Evolutionary conservation across 2,888 invertebrate species (phyloP).

Genomic region (Cepaea hortensis): DNA sequence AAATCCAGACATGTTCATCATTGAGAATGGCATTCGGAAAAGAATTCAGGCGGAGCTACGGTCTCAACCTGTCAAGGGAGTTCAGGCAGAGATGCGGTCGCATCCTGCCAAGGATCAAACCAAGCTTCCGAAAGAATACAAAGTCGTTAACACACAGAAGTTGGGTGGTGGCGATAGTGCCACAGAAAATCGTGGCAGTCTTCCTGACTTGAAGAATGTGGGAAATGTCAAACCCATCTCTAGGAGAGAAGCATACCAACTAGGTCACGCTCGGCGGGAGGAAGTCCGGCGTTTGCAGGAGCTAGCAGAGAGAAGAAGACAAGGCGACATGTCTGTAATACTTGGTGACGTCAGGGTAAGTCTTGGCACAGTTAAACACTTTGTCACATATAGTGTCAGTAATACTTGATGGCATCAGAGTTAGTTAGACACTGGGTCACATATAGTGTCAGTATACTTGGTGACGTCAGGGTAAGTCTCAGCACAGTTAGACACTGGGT

Average conservation of each 20-base stretch:
- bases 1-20: constrained; percentile 72
- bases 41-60: constrained; percentile 69
- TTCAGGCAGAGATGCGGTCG: constrained; percentile 65
- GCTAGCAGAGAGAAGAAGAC: constrained; percentile 71
- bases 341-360: constrained; percentile 75
- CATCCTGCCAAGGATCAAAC: constrained; percentile 50
- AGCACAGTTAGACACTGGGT: no score
- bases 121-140: constrained; percentile 81
- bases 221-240: constrained; percentile 90
- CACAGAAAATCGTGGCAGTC: constrained; percentile 83
- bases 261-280: constrained; percentile 83
- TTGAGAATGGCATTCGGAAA: constrained; percentile 75
- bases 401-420: no score
- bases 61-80: constrained; percentile 58
- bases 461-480: no score
- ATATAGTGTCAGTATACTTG: no score
- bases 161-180: constrained; percentile 19
- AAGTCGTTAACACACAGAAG: constrained; percentile 80
- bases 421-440: no score
- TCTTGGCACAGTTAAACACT: not conserved
- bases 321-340: constrained; percentile 74
- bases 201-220: constrained; percentile 87
- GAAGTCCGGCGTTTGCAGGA: constrained; percentile 93
- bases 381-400: not conserved
- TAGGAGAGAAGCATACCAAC: constrained; percentile 93